Percentiles rank a stretch among this genome's conserved stretches.
Evolutionary conservation across 2,797 vertebrate genomes (phyloP).

Genomic region (Crypturellus tataupa): DNA sequence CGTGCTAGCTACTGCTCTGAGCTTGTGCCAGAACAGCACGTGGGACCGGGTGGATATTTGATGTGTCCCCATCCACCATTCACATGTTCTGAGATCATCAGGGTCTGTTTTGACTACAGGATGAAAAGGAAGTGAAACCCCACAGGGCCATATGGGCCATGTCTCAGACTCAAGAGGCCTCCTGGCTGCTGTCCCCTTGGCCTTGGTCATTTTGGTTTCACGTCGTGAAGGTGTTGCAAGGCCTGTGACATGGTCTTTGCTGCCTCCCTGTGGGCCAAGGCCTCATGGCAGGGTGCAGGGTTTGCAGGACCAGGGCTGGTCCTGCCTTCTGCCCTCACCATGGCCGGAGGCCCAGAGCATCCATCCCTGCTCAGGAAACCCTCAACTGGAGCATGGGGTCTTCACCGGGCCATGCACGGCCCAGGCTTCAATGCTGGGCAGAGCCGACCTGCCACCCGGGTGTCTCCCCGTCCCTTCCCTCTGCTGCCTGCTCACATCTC

Average conservation of each 20-base stretch:
- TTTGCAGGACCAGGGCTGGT: not conserved
- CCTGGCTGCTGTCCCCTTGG: rapidly evolving
- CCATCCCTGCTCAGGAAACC: not conserved
- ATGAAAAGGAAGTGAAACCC: not conserved
- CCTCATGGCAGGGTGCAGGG: not conserved
- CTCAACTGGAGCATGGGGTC: not conserved
- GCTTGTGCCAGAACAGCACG: not conserved
- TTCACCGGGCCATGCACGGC: rapidly evolving
- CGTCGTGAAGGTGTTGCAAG: not conserved
- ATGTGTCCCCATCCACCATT: not conserved
- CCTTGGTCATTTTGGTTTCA: not conserved
- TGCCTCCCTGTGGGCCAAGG: constrained; percentile 52
- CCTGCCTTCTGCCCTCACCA: not conserved
- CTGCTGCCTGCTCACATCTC: not conserved
- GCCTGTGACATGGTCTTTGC: not conserved
- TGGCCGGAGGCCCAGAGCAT: not conserved
- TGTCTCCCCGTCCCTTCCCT: rapidly evolving
- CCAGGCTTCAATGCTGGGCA: not conserved
- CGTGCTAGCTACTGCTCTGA: not conserved
- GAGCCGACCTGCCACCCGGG: not conserved
- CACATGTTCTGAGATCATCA: not conserved
- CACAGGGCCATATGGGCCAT: not conserved
- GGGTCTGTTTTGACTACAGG: not conserved
- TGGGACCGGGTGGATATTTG: not conserved
- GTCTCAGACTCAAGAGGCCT: not conserved